Evolutionary conservation across 2,797 vertebrate genomes (phyloP).

Genomic region (Danio kyathit): DNA sequence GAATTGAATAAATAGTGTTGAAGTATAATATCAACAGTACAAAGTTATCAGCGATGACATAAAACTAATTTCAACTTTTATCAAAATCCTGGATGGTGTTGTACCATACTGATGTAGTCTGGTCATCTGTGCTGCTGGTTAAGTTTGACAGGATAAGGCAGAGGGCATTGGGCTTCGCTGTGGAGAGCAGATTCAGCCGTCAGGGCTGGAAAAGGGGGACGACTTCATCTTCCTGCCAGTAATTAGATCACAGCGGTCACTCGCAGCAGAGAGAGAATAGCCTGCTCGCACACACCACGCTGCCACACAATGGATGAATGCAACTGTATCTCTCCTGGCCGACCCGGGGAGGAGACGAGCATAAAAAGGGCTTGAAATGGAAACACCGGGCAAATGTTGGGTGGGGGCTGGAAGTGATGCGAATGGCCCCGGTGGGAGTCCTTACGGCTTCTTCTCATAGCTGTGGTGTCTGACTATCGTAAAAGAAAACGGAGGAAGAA

Average conservation of each 20-base stretch:
- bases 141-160: background rate
- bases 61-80: too few relatives aligned
- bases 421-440: constrained; percentile 61
- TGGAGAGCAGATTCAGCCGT: constrained; percentile 53
- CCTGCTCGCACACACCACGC: constrained; percentile 56
- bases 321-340: constrained; percentile 69
- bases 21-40: background rate
- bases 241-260: constrained; percentile 76
- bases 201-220: constrained; percentile 61
- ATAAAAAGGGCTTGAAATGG: constrained; percentile 55
- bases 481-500: constrained; percentile 63
- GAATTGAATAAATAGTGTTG: too few relatives aligned
- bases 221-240: constrained; percentile 74
- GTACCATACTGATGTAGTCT: background rate
- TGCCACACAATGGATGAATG: constrained; percentile 72
- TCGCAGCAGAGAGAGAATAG: constrained; percentile 70
- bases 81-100: background rate
- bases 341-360: constrained; percentile 49
- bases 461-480: constrained; percentile 55
- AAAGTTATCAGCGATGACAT: background rate
- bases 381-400: constrained; percentile 29
- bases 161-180: background rate
- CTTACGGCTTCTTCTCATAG: constrained; percentile 60
- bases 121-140: background rate
- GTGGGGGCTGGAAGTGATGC: constrained; percentile 50